Evolutionary conservation across 1,140 invertebrate species (phyloP).

Genomic region (Hyles vespertilio): DNA sequence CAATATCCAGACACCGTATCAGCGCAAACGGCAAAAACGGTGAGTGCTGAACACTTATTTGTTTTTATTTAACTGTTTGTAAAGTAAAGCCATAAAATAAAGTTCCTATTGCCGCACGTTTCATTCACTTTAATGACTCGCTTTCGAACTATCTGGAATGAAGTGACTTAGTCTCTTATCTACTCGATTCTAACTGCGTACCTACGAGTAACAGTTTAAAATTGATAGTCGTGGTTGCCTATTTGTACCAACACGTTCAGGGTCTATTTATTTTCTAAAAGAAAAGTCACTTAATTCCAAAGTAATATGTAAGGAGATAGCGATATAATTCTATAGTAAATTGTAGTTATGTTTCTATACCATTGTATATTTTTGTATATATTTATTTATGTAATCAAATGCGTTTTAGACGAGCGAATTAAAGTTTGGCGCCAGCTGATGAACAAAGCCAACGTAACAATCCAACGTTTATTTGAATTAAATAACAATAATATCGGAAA

Average conservation of each 20-base stretch:
- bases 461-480: constrained; percentile 42
- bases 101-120: constrained; percentile 65
- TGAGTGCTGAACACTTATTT: constrained; percentile 77
- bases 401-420: too few species aligned
- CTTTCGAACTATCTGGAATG: constrained; percentile 58
- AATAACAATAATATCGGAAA: constrained; percentile 51
- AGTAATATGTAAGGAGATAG: too few species aligned
- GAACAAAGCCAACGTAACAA: constrained; percentile 28
- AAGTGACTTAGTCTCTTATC: constrained; percentile 46
- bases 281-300: too few species aligned
- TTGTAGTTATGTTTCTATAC: too few species aligned
- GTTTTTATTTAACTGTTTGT: constrained; percentile 68
- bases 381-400: too few species aligned
- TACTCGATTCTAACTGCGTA: constrained; percentile 29
- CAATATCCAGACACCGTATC: constrained; percentile 98
- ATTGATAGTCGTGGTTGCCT: constrained; percentile 3
- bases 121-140: constrained; percentile 66
- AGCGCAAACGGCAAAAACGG: constrained; percentile 96
- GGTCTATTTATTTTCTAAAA: too few species aligned
- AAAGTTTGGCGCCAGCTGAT: constrained; percentile 3
- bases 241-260: background rate
- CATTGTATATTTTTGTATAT: too few species aligned
- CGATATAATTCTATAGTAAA: too few species aligned
- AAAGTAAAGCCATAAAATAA: constrained; percentile 67
- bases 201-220: constrained; percentile 14